phyloP scores from a whole-genome alignment of 2,797 vertebrate species.

The Chaunax sp. region DNA sequence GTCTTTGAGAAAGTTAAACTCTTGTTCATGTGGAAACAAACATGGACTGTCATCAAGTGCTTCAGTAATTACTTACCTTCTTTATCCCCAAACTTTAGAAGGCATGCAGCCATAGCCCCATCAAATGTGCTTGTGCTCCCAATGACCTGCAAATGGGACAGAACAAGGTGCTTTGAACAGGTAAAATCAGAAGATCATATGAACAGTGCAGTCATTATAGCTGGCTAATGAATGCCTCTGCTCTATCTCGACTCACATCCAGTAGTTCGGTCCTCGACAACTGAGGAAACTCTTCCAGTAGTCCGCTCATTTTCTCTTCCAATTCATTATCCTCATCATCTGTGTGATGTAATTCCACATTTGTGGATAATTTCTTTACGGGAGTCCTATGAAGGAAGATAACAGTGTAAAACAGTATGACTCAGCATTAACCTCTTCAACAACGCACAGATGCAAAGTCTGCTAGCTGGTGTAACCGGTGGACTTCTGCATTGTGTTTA shows the following conservation, averaged over 20 bases:
- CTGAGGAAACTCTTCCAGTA: slow-evolving; percentile 89
- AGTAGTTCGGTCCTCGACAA: slow-evolving; percentile 80
- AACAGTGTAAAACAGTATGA: neutral
- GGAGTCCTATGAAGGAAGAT: slow-evolving; percentile 48
- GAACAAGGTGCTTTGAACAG: slow-evolving; percentile 8
- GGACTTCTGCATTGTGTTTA: too few relatives aligned
- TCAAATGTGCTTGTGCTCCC: slow-evolving; percentile 87
- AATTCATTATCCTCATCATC: slow-evolving; percentile 73
- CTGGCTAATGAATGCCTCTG: neutral
- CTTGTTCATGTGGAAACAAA: neutral
- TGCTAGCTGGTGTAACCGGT: too few relatives aligned
- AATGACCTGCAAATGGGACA: slow-evolving; percentile 82
- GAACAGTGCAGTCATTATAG: neutral
- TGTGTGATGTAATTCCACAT: neutral
- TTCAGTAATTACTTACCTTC: slow-evolving; percentile 69
- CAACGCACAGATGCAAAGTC: too few relatives aligned
- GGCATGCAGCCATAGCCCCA: slow-evolving; percentile 86
- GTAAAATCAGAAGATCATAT: neutral
- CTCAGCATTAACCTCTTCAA: too few relatives aligned
- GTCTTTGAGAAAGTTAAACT: neutral
- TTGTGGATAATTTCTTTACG: slow-evolving; percentile 14
- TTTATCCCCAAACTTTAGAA: slow-evolving; percentile 82
- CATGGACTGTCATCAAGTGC: neutral
- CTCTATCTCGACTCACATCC: slow-evolving; percentile 71
- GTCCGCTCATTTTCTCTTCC: slow-evolving; percentile 79